Evolutionary conservation across 2,113 vertebrate genomes (phyloP), one percentile per base, ranked within the genome.

Genomic region (Gulo gulo): DNA sequence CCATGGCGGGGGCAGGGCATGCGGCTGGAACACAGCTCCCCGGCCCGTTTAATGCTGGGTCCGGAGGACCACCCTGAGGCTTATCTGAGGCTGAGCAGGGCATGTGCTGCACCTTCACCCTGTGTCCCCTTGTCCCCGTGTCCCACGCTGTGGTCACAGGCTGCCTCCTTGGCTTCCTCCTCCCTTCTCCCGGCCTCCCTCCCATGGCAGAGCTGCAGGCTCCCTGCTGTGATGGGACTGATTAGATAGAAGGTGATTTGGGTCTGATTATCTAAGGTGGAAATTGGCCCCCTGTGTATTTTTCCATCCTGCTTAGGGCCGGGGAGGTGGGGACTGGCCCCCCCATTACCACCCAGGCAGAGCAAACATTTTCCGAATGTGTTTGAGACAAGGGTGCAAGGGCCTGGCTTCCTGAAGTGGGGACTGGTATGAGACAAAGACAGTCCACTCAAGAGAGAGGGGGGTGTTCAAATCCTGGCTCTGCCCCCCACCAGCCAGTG

Each of bases 251-350:
- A 95, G 86, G 93, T 86, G 91, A 97, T 95, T 74, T 71, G 67
- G 88, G 47, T 91, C 91, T 88, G 92, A 95, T 98, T 97, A 92
- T 97, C 85, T 84, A 65, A 79, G 52, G 98, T 96, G 91, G 93
- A 98, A 98, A 97, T 79, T 98, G 95, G 86, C 76, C 91, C 88
- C 74, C 47, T 76, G 36, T 21, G 55, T 78, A 89, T 95, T 97
- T 98, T 98, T 97, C 97, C 96, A 96, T 71, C 73, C 73, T 1
- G 23, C 47, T 73, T 45, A 34, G 26, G n/a, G n/a, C 71, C 55
- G 36, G 16, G 80, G 85, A 73, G 78, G 55, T 71, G 57, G 81
- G 79, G 61, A 88, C 34, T 31, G 1, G 69, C 82, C 9, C 63
- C 71, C 71, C 45, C 36, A 12, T 57, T 13, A 42, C 78, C 81